Percentiles rank a stretch among this genome's conserved stretches.
These are phyloP conservation scores for Charaxes varanes DNA, from an alignment of 1,140 invertebrate species.

Conservation along the genomic window DNA sequence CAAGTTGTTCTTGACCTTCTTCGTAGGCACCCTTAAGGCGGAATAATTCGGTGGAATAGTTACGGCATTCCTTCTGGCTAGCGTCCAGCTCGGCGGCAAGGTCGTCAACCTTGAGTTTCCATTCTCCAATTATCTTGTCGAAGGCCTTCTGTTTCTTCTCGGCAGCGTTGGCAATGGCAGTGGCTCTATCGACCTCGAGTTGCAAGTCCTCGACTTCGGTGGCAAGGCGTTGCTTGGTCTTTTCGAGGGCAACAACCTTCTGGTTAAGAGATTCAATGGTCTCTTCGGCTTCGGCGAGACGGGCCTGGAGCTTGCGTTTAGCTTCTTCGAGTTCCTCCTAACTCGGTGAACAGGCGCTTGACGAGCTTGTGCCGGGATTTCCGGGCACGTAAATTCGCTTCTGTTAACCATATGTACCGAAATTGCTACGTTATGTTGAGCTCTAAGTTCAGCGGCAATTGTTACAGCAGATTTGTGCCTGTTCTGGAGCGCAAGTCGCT, in stretches of 20 bases:
- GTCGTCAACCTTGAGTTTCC: slow-evolving; percentile 99
- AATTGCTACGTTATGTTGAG: too few species aligned
- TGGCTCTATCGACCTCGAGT: slow-evolving; percentile 97
- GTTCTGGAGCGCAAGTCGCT: too few species aligned
- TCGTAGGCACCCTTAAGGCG: slow-evolving; percentile 98
- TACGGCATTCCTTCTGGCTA: slow-evolving; percentile 98
- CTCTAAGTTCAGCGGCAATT: too few species aligned
- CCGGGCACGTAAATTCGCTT: too few species aligned
- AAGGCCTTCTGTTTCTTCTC: slow-evolving; percentile 99
- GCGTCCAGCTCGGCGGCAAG: slow-evolving; percentile 97
- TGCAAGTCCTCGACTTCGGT: slow-evolving; percentile 99
- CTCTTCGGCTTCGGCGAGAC: slow-evolving; percentile 97
- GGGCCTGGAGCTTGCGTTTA: slow-evolving; percentile 97
- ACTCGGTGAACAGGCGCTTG: too few species aligned
- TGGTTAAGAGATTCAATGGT: slow-evolving; percentile 97
- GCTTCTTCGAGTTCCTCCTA: slow-evolving; percentile 99
- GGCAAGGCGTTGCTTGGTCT: slow-evolving; percentile 96
- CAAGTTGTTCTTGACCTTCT: slow-evolving; percentile 97
- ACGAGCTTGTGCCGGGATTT: too few species aligned
- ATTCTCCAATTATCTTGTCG: slow-evolving; percentile 99
- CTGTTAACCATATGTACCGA: too few species aligned
- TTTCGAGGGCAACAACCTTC: slow-evolving; percentile 96
- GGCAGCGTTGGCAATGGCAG: slow-evolving; percentile 94
- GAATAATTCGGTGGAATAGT: slow-evolving; percentile 99
- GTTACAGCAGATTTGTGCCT: too few species aligned